Evolutionary conservation across 2,888 invertebrate genomes (phyloP), one percentile per base, ranked within the genome.

Genomic region (Apoderus coryli): DNA sequence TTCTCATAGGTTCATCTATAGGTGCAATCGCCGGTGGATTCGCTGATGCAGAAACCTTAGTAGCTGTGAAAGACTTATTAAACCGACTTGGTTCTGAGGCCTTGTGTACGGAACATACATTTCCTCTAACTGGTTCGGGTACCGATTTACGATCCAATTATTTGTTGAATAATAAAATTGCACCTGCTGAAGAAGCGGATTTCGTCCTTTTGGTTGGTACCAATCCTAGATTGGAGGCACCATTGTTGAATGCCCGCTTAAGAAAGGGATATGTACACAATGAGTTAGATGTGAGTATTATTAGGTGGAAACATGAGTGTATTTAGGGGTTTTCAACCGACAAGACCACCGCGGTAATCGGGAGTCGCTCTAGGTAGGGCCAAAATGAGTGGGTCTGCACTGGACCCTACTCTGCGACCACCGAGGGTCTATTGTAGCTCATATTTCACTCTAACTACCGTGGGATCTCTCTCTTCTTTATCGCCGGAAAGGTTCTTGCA

Each of bases 211-310:
- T 99, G 29, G 75, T 98, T 45, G 98, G 98, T 32, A 92, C 93
- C 2, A 99, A 99, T 65, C 88, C 93, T 0, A 73, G 98, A 29
- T 90, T 84, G 56, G 98, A 98, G 62, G 96, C 98, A 22, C 95
- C 98, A 1, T 63, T 98, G 15, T 64, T 99, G 35, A 98, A 98
- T 60, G 81, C 96, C 1, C 74, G 98, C 46, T 74, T 99, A 40
- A 75, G 98, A 35, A 99, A 98, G 60, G 76, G 81, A 35, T 96
- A 81, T 63, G 67, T 96, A n/a, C 89, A 95, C 54, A 88, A 86
- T 56, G 93, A 96, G 54, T 68, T 84, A 10, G 68, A 76, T 38
- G 64, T 56, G 37, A 40, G 41, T 32, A 64, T 29, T 13, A 14
- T n/a, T n/a, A n/a, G n/a, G n/a, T n/a, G n/a, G n/a, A n/a, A n/a